Conservation (phyloP, 64 coral and sea anemone genomes). For the Montipora sp. region DNA sequence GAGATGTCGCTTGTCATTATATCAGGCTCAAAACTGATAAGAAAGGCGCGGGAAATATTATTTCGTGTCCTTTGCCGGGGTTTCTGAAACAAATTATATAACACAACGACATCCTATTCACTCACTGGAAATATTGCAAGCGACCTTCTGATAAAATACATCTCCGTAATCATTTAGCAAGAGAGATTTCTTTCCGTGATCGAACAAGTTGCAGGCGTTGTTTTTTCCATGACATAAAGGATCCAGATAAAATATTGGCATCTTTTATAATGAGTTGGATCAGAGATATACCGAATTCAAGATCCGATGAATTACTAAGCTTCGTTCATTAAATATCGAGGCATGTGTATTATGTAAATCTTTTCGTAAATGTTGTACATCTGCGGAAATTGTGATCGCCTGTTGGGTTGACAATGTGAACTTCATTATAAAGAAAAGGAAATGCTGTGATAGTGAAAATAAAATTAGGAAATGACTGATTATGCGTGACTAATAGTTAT, state of each 20-base stretch:
- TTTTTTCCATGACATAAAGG: background rate
- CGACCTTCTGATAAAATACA: background rate
- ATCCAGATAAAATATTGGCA: background rate
- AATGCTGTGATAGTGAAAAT: background rate
- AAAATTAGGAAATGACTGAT: constrained; percentile 9
- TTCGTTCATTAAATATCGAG: background rate
- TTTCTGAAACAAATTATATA: background rate
- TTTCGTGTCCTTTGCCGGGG: background rate
- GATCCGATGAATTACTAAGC: background rate
- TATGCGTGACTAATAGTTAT: constrained; percentile 48
- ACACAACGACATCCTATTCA: background rate
- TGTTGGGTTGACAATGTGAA: background rate
- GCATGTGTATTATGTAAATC: background rate
- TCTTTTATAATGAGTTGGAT: background rate
- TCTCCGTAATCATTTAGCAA: background rate
- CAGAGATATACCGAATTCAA: background rate
- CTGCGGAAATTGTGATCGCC: background rate
- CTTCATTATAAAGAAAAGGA: background rate
- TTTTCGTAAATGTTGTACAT: background rate
- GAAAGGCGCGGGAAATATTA: background rate
- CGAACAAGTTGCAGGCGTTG: background rate
- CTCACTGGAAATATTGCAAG: background rate
- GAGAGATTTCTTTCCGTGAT: background rate
- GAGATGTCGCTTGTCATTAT: constrained; percentile 14
- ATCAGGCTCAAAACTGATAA: background rate